Conservation (phyloP, 1,140 invertebrate genomes). For the Pseudachorutes palmiensis region DNA sequence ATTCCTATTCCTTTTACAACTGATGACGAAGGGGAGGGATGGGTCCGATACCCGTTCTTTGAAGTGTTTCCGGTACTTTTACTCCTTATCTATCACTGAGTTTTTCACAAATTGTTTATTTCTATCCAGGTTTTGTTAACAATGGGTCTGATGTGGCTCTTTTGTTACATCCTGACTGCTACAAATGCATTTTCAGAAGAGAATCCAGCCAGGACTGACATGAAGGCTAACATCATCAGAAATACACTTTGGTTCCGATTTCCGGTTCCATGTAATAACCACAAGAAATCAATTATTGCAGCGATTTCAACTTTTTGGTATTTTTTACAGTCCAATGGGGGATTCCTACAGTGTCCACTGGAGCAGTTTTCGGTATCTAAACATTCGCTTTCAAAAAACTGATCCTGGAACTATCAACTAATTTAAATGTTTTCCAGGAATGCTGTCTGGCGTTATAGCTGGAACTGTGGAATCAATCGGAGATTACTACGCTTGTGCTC, state of each 20-base stretch:
- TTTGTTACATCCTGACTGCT: conserved; percentile 65
- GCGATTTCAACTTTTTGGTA: conserved; percentile 12
- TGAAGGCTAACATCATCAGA: conserved; percentile 60
- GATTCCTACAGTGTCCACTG: conserved; percentile 61
- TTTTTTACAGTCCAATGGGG: conserved; percentile 68
- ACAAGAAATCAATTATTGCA: no score
- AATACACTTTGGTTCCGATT: conserved; percentile 70
- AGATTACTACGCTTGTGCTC: conserved; percentile 78
- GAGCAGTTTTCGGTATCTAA: conserved; percentile 65
- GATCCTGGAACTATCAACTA: not conserved
- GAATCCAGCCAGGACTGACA: conserved; percentile 68
- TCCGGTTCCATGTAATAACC: conserved; percentile 51
- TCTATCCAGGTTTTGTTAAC: conserved; percentile 62
- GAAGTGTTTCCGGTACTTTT: conserved; percentile 76
- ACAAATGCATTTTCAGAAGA: conserved; percentile 56
- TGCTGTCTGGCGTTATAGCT: conserved; percentile 73
- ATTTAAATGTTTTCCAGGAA: conserved; percentile 39
- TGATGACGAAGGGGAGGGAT: conserved; percentile 53
- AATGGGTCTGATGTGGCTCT: conserved; percentile 67
- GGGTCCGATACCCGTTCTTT: conserved; percentile 62
- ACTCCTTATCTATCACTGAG: conserved; percentile 39
- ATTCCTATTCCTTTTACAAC: conserved; percentile 51
- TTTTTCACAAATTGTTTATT: not conserved
- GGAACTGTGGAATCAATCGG: conserved; percentile 79
- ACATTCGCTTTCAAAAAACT: not conserved